phyloP scores from a whole-genome alignment of 2,113 vertebrate genomes.

The Ammodramus savannarum region DNA sequence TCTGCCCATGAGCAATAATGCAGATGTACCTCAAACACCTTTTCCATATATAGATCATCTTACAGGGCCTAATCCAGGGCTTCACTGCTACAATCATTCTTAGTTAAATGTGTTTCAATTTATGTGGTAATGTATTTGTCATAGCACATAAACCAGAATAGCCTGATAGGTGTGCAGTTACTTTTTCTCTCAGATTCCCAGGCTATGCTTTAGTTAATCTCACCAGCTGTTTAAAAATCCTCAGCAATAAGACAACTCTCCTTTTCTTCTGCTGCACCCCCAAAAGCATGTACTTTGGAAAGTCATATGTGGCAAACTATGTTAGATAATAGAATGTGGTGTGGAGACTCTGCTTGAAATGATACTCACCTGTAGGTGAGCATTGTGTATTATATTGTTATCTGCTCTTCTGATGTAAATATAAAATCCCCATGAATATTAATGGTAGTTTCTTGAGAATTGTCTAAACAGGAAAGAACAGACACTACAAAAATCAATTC shows the following conservation, averaged over 20 bases:
- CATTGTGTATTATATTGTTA: not conserved
- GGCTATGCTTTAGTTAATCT: not conserved
- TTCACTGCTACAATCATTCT: not conserved
- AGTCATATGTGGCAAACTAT: not conserved
- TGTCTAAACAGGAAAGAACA: not conserved
- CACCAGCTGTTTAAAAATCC: not conserved
- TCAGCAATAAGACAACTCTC: not conserved
- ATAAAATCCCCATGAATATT: not conserved
- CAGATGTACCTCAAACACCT: not conserved
- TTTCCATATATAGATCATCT: not conserved
- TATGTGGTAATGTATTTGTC: not conserved
- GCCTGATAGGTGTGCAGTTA: not conserved
- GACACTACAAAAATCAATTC: not conserved
- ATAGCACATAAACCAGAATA: not conserved
- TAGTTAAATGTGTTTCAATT: not conserved
- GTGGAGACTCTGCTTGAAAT: not conserved
- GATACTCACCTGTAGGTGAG: not conserved
- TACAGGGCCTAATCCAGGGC: not conserved
- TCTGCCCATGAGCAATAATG: not conserved
- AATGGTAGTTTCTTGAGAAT: not conserved
- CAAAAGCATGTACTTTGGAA: not conserved
- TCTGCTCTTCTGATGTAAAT: not conserved
- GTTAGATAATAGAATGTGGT: not conserved
- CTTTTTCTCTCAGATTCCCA: not conserved
- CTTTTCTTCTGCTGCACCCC: not conserved